Evolutionary conservation across 2,797 vertebrate species (phyloP).

Genomic region (Scolopax bukidnonensis): DNA sequence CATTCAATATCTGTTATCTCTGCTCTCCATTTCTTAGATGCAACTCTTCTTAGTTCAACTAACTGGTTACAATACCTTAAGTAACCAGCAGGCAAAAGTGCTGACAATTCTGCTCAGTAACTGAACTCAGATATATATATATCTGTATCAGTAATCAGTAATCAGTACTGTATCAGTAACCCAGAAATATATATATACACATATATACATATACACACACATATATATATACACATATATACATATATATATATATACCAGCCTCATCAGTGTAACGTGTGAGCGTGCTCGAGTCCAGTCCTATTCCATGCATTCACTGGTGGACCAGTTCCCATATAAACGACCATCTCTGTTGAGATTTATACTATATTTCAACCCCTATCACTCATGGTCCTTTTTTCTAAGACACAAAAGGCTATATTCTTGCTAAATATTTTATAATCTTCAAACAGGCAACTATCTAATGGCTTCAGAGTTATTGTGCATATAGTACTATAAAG

Average conservation of each 20-base stretch:
- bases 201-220: too few species aligned
- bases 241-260: not conserved
- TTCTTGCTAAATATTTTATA: not conserved
- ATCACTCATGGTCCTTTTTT: not conserved
- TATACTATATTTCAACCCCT: not conserved
- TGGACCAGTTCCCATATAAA: not conserved
- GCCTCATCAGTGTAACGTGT: not conserved
- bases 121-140: not conserved
- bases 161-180: not conserved
- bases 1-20: not conserved
- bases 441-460: not conserved
- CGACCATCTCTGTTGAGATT: not conserved
- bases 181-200: not conserved
- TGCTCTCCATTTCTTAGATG: not conserved
- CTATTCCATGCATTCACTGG: not conserved
- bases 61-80: not conserved
- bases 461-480: not conserved
- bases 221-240: too few species aligned
- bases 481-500: not conserved
- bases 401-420: not conserved
- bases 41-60: not conserved
- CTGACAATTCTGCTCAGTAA: not conserved
- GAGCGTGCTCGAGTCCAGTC: not conserved
- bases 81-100: not conserved
- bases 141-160: too few species aligned